phyloP scores from a whole-genome alignment of 1,140 invertebrate genomes.

The Sinella curviseta region DNA sequence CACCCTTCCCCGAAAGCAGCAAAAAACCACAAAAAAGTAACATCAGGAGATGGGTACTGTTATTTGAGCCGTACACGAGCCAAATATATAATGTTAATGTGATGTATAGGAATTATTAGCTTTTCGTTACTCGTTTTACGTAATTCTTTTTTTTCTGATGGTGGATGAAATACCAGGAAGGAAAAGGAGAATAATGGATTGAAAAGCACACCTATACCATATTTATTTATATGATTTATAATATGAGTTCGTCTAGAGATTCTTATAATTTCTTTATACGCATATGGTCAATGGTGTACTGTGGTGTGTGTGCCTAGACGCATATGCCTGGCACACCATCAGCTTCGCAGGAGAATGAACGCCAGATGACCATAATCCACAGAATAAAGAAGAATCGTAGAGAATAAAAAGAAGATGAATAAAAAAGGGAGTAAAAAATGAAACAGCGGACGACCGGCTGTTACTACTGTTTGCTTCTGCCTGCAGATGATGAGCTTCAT shows the following conservation, averaged over 20 bases:
- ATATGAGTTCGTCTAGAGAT: too few species aligned
- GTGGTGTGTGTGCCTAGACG: too few species aligned
- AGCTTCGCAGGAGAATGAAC: background rate
- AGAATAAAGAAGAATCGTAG: background rate
- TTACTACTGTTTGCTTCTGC: background rate
- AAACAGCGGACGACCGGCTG: conserved; percentile 13
- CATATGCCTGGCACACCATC: too few species aligned
- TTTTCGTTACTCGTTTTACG: too few species aligned
- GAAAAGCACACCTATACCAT: background rate
- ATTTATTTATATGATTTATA: background rate
- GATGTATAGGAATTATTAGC: too few species aligned
- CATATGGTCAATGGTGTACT: too few species aligned
- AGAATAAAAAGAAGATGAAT: background rate
- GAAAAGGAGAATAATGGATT: background rate
- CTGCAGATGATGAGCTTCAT: background rate
- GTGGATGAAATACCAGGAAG: background rate
- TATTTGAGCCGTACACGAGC: background rate
- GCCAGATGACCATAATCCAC: background rate
- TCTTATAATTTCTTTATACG: too few species aligned
- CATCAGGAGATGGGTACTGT: background rate
- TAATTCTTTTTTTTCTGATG: background rate
- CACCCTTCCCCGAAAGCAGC: too few species aligned
- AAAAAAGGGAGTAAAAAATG: background rate
- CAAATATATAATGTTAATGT: background rate
- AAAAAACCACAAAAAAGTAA: too few species aligned